Conservation (phyloP, 2,797 vertebrate species). For the Rhincodon typus region DNA sequence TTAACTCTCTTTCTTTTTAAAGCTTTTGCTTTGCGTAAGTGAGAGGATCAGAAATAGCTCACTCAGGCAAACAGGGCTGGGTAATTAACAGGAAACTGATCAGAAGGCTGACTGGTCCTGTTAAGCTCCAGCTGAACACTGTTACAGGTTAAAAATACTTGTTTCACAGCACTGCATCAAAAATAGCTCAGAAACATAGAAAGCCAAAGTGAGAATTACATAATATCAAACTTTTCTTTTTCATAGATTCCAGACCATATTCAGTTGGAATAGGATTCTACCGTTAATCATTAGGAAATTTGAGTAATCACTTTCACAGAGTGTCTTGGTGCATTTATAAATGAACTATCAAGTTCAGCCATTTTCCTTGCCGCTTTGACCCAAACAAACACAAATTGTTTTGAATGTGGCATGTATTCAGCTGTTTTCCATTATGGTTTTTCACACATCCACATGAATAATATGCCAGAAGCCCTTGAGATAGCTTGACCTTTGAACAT, state of each 20-base stretch:
- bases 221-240: background rate
- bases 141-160: background rate
- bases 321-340: background rate
- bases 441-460: background rate
- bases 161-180: background rate
- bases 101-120: background rate
- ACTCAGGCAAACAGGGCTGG: background rate
- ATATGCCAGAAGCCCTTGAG: background rate
- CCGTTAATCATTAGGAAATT: too few relatives aligned
- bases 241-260: too few relatives aligned
- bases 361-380: background rate
- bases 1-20: background rate
- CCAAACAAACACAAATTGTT: background rate
- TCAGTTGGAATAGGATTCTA: background rate
- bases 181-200: background rate
- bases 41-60: background rate
- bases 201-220: background rate
- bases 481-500: background rate
- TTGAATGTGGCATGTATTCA: background rate
- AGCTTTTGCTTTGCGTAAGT: background rate
- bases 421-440: constrained; percentile 26
- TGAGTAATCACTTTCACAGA: background rate
- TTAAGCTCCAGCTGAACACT: background rate
- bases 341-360: background rate
- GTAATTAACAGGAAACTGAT: background rate